These are phyloP conservation scores for Clunio marinus DNA, from an alignment of 2,888 invertebrate species.

Conservation along the genomic window DNA sequence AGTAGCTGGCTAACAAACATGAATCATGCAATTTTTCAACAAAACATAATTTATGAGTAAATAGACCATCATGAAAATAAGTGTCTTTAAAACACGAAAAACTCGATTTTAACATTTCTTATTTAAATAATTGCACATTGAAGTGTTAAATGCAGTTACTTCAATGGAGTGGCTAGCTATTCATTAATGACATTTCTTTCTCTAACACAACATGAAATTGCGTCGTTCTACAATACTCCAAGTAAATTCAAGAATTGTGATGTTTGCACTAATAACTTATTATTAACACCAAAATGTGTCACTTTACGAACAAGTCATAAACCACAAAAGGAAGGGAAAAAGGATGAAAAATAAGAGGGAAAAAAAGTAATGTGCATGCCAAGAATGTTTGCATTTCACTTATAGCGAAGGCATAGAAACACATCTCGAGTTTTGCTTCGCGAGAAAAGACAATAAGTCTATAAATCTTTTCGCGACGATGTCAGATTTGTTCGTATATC, in stretches of 20 bases:
- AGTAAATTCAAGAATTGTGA: too few relatives aligned
- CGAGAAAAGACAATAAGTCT: conserved; percentile 35
- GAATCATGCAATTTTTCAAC: conserved; percentile 6
- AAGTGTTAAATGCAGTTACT: too few relatives aligned
- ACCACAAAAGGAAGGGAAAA: not conserved
- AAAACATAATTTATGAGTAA: not conserved
- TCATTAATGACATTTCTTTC: too few relatives aligned
- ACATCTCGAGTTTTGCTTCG: not conserved
- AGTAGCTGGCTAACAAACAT: not conserved
- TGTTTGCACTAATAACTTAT: too few relatives aligned
- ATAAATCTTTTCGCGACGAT: conserved; percentile 37
- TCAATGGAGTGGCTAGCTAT: too few relatives aligned
- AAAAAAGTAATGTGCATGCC: not conserved
- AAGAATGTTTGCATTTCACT: not conserved
- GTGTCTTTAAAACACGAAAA: conserved; percentile 10
- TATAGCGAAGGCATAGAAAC: not conserved
- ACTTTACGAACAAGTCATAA: not conserved
- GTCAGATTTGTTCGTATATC: conserved; percentile 21
- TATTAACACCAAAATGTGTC: not conserved
- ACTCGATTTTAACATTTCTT: not conserved
- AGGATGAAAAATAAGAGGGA: too few relatives aligned
- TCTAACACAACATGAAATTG: too few relatives aligned
- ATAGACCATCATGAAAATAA: not conserved
- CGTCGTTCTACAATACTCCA: too few relatives aligned
- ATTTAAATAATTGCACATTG: not conserved